A percentile compares a stretch with the other conserved stretches of the same genome.
phyloP scores from a whole-genome alignment of 2,797 vertebrate species.

The Bothrops alternatus region DNA sequence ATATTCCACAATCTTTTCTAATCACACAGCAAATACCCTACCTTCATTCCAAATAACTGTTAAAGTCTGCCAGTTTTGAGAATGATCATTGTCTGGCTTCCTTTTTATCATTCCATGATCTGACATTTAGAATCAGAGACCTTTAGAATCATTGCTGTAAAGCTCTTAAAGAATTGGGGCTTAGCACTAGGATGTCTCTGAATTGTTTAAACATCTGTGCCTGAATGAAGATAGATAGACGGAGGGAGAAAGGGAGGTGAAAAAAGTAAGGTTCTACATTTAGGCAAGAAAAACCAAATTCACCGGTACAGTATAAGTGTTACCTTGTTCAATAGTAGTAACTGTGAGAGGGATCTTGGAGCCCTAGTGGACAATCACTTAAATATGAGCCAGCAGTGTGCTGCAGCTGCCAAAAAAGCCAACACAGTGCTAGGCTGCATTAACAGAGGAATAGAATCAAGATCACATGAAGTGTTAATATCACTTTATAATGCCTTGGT shows the following conservation, averaged over 20 bases:
- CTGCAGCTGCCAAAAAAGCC: no score
- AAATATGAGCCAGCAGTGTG: no score
- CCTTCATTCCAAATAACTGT: neutral
- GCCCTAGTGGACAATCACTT: no score
- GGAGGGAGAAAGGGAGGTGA: neutral
- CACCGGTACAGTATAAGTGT: no score
- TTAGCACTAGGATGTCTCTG: neutral
- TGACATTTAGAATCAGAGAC: conserved; percentile 23
- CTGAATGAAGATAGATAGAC: neutral
- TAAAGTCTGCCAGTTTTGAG: neutral
- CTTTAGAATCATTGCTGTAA: conserved; percentile 2
- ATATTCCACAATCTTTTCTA: neutral
- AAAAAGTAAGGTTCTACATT: no score
- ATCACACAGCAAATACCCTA: neutral
- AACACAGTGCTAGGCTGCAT: no score
- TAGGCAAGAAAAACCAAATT: no score
- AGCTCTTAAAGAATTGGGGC: neutral
- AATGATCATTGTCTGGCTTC: conserved; percentile 28
- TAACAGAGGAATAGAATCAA: no score
- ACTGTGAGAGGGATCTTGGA: no score
- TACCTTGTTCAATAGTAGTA: no score
- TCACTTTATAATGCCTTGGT: no score
- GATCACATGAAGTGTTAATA: no score
- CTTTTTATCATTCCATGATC: conserved; percentile 15
- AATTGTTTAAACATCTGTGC: neutral